Conservation (phyloP, 2,113 vertebrate species). For the Nipponia nippon region DNA sequence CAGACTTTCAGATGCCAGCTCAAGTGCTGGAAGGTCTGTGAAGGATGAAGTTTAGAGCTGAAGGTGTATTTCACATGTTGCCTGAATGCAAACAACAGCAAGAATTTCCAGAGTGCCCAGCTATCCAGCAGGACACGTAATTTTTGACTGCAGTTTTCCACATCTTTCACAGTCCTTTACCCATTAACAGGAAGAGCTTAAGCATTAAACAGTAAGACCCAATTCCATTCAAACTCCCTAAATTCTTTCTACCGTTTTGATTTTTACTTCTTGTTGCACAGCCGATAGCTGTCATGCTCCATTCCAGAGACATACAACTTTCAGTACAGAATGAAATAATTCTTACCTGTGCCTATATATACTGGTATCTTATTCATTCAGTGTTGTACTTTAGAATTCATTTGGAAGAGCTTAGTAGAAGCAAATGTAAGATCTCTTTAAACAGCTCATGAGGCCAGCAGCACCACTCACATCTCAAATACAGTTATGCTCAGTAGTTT, state of each 20-base stretch:
- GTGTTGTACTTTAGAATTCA: not conserved
- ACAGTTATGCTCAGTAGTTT: not conserved
- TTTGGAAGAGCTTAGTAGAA: not conserved
- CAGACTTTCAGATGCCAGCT: not conserved
- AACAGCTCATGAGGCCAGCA: not conserved
- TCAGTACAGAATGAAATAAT: not conserved
- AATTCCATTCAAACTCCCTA: not conserved
- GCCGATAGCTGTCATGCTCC: not conserved
- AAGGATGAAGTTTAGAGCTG: not conserved
- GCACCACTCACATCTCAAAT: not conserved
- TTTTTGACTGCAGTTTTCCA: not conserved
- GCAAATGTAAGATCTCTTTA: not conserved
- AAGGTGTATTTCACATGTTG: not conserved
- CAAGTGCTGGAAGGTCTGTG: not conserved
- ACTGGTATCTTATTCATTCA: not conserved
- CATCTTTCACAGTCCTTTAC: not conserved
- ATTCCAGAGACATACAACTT: not conserved
- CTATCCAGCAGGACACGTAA: not conserved
- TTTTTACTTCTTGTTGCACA: not conserved
- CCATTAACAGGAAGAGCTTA: not conserved
- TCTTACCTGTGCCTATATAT: not conserved
- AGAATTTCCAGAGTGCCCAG: not conserved
- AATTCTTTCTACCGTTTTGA: not conserved
- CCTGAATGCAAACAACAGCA: not conserved
- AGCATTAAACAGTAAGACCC: not conserved